Conservation (phyloP, 2,113 vertebrate genomes). For the Corythoichthys intestinalis region DNA sequence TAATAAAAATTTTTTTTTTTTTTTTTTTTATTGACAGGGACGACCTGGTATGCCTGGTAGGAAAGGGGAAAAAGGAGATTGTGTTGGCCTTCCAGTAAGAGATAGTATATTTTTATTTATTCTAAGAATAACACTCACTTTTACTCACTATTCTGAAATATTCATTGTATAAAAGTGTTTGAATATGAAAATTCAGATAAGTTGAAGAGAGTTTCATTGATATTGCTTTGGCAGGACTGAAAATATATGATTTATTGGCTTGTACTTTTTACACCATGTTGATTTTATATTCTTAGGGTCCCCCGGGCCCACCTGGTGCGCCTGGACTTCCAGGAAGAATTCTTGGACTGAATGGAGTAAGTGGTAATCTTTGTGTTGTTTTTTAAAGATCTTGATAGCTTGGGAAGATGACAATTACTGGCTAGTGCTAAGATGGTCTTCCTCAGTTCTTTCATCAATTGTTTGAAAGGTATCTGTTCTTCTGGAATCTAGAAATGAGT, state of each 20-base stretch:
- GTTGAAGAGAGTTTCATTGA: background rate
- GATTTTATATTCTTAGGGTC: slow-evolving; percentile 68
- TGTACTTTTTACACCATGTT: background rate
- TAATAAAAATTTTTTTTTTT: background rate
- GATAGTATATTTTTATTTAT: background rate
- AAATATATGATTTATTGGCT: background rate
- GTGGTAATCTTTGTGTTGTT: slow-evolving; percentile 40
- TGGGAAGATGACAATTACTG: background rate
- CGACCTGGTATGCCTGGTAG: slow-evolving; percentile 82
- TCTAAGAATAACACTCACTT: background rate
- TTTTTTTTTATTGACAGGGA: slow-evolving; percentile 70
- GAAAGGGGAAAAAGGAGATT: slow-evolving; percentile 84
- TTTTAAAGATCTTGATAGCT: background rate
- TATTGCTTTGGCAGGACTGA: background rate
- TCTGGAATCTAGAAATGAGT: background rate
- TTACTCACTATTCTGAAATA: too few relatives aligned
- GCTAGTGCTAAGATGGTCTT: background rate
- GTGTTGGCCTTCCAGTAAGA: slow-evolving; percentile 73
- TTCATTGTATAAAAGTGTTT: background rate
- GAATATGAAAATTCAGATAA: background rate
- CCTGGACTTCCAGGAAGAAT: slow-evolving; percentile 81
- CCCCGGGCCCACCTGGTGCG: slow-evolving; percentile 81
- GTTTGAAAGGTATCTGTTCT: background rate
- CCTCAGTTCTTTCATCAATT: background rate
- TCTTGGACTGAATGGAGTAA: slow-evolving; percentile 85